phyloP scores from a whole-genome alignment of 2,797 vertebrate genomes.

The Chanos chanos region DNA sequence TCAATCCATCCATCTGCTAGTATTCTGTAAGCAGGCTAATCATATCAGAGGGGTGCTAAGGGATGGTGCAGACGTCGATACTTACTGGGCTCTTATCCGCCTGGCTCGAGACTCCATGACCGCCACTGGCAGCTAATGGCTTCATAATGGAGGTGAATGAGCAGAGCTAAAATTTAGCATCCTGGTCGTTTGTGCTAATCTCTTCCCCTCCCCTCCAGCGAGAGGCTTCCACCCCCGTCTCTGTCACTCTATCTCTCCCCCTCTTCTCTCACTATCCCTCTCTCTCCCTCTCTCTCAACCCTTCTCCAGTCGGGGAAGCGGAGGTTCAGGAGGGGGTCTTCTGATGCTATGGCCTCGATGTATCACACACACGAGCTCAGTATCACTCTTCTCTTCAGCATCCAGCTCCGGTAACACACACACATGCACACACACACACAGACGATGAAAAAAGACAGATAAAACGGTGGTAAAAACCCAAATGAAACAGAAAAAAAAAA shows the following conservation, averaged over 20 bases:
- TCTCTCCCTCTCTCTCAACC: slow-evolving; percentile 44
- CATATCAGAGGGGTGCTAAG: slow-evolving; percentile 6
- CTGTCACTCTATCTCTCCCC: slow-evolving; percentile 12
- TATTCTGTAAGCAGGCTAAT: slow-evolving; percentile 22
- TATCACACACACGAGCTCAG: too few species aligned
- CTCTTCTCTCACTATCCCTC: slow-evolving; percentile 40
- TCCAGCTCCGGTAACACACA: not conserved
- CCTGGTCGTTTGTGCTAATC: slow-evolving; percentile 62
- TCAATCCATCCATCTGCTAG: not conserved
- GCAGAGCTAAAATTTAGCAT: slow-evolving; percentile 85
- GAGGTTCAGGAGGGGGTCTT: too few species aligned
- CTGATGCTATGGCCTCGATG: too few species aligned
- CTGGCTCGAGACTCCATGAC: slow-evolving; percentile 97
- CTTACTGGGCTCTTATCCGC: slow-evolving; percentile 96
- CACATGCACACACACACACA: not conserved
- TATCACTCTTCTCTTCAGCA: too few species aligned
- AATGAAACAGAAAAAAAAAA: not conserved
- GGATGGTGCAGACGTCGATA: slow-evolving; percentile 61
- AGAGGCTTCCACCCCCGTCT: not conserved
- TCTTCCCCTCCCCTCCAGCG: slow-evolving; percentile 45
- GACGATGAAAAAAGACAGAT: not conserved
- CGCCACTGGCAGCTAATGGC: slow-evolving; percentile 92
- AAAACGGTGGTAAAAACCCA: not conserved
- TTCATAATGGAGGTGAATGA: slow-evolving; percentile 92
- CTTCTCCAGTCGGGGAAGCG: slow-evolving; percentile 55